phyloP scores from a whole-genome alignment of 1,140 invertebrate species.

The Drosophila subpulchrella region DNA sequence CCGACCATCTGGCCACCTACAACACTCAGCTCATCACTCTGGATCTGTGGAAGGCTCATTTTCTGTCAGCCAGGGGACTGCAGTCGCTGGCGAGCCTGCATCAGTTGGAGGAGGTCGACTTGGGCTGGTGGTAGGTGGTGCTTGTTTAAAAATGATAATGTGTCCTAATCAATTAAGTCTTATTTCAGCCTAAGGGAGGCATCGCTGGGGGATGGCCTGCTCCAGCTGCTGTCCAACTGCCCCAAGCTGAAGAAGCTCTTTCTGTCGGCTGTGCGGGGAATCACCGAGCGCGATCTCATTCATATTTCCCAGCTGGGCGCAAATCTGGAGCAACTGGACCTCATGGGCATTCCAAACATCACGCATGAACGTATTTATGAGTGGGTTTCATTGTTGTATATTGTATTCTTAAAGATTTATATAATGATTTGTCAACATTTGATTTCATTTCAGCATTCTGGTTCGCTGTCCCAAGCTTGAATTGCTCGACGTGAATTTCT shows the following conservation, averaged over 20 bases:
- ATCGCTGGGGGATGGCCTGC: conserved; percentile 86
- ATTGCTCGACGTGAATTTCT: conserved; percentile 94
- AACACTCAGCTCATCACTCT: conserved; percentile 89
- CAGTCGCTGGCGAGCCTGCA: conserved; percentile 88
- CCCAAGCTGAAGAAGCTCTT: conserved; percentile 90
- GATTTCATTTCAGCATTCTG: conserved; percentile 86
- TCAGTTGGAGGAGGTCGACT: conserved; percentile 92
- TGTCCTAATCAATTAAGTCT: conserved; percentile 24
- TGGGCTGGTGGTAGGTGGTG: conserved; percentile 93
- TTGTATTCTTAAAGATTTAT: background rate
- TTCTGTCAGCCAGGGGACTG: conserved; percentile 89
- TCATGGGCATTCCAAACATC: conserved; percentile 92
- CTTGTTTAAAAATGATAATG: background rate
- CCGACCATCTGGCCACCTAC: conserved; percentile 87
- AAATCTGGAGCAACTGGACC: conserved; percentile 91
- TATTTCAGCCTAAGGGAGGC: conserved; percentile 85
- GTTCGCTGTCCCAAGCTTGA: conserved; percentile 88
- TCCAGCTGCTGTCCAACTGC: conserved; percentile 86
- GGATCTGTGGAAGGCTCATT: conserved; percentile 94
- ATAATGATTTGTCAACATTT: too few relatives aligned
- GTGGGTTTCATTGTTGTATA: conserved; percentile 83
- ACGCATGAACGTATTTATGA: conserved; percentile 89
- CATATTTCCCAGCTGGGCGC: conserved; percentile 88
- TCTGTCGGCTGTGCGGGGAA: conserved; percentile 90
- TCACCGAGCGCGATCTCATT: conserved; percentile 91